Base-by-base conservation (phyloP, 1,140 invertebrate genomes). In the Halictus rubicundus region DNA sequence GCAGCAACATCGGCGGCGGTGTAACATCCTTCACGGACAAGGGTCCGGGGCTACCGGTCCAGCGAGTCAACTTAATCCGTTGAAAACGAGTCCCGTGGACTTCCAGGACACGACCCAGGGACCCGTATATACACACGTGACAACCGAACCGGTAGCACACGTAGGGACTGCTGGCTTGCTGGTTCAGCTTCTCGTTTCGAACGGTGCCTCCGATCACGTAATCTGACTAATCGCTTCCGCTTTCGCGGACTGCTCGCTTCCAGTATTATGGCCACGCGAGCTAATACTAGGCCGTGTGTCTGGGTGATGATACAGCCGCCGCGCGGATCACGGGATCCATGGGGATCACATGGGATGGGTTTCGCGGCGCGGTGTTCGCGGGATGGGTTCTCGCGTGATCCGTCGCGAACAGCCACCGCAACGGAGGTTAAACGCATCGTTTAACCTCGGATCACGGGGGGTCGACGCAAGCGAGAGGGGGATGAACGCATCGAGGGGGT, bases 181-280 rank as follows among this genome's bases (percentile, higher is more conserved):
- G 3, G 49, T 57, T 68, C 66, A 72, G 70, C 80, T 75, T 42
- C 68, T 52, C 73, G 72, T 42, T 23, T 65, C 69, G 80, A 81
- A 82, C 85, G 84, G 86, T 85, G 80, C 87, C 83, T 87, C 84
- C 88, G 83, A 89, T 89, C 89, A 87, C 87, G 86, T 87, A 86
- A 90, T 89, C 89, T 80, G 86, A 87, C 87, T 89, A 88, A 89
- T 89, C 89, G 89, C 84, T 90, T 89, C 88, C 89, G 87, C 88
- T 89, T 83, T 84, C 73, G 68, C 63, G 78, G 88, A 85, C 80
- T 84, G 46, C 49, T 16, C 49, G 81, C 87, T 89, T 89, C 84
- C 85, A 89, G 87, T 86, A 88, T 88, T 89, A 89, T 89, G 81
- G 79, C 88, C 83, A 88, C 87, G 88, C 85, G 83, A 88, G 73